Evolutionary conservation across 2,888 invertebrate species (phyloP).

Genomic region (Diogma glabrata): DNA sequence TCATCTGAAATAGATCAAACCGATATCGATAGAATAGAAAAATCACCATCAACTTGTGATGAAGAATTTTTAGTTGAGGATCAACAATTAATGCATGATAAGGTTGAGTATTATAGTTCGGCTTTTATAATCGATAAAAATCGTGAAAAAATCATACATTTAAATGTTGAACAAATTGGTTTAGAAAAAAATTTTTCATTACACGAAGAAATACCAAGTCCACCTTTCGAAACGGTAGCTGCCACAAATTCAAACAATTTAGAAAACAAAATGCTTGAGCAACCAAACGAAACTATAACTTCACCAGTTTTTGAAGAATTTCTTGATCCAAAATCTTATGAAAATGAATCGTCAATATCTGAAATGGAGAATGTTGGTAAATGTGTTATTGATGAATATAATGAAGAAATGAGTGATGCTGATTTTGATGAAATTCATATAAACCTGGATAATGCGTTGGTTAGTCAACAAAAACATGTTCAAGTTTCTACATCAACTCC

Average conservation of each 20-base stretch:
- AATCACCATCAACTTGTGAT: too few species aligned
- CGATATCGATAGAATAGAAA: too few species aligned
- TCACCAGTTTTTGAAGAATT: conserved; percentile 4
- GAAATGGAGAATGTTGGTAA: conserved; percentile 6
- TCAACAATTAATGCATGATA: too few species aligned
- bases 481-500: neutral
- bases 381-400: neutral
- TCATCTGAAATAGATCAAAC: too few species aligned
- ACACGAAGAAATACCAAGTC: conserved; percentile 7
- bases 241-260: neutral
- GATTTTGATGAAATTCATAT: neutral
- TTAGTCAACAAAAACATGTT: conserved; percentile 1
- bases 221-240: conserved; percentile 3
- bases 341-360: conserved; percentile 2
- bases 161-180: too few species aligned
- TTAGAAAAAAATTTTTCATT: too few species aligned
- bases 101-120: too few species aligned
- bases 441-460: neutral
- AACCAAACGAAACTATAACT: neutral
- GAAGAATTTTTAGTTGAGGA: too few species aligned
- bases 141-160: too few species aligned
- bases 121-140: too few species aligned
- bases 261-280: too few species aligned
- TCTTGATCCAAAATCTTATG: conserved; percentile 2
- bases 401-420: neutral